phyloP scores from a whole-genome alignment of 2,888 invertebrate species.

The Athalia circularis region DNA sequence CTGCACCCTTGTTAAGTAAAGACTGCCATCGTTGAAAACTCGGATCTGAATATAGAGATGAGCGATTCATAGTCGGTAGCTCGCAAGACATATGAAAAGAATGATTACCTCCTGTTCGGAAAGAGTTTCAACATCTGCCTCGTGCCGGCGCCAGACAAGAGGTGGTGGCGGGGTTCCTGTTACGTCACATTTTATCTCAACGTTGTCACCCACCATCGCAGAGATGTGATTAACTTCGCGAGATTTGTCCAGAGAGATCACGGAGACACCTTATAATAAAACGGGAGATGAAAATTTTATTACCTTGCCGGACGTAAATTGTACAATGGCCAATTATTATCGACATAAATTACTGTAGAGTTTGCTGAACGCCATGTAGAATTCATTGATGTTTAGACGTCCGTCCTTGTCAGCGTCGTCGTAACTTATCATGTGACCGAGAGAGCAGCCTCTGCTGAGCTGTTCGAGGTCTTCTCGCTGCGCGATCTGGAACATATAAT shows the following conservation, averaged over 20 bases:
- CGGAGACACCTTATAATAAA: constrained; percentile 78
- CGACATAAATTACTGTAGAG: constrained; percentile 79
- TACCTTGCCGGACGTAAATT: not conserved
- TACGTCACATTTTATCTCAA: constrained; percentile 87
- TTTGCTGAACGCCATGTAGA: constrained; percentile 86
- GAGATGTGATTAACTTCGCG: constrained; percentile 82
- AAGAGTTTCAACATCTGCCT: constrained; percentile 79
- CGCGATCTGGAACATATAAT: constrained; percentile 76
- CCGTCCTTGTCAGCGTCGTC: constrained; percentile 82
- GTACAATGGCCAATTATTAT: not conserved
- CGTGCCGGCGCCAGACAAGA: constrained; percentile 83
- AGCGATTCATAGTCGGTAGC: not conserved
- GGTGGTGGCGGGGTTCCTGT: constrained; percentile 82
- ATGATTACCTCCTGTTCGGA: constrained; percentile 77
- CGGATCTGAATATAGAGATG: constrained; percentile 72
- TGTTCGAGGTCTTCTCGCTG: constrained; percentile 80
- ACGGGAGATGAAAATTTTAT: constrained; percentile 14
- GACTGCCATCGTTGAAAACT: constrained; percentile 84
- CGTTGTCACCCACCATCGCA: constrained; percentile 84
- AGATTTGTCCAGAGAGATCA: constrained; percentile 83
- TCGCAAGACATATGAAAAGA: not conserved
- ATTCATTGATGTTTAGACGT: constrained; percentile 82
- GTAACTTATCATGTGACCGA: constrained; percentile 82
- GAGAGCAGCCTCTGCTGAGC: constrained; percentile 79
- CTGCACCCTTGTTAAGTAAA: constrained; percentile 84